These are phyloP conservation scores for Scylla paramamosain DNA, from an alignment of 1,140 invertebrate genomes.

Conservation along the genomic window DNA sequence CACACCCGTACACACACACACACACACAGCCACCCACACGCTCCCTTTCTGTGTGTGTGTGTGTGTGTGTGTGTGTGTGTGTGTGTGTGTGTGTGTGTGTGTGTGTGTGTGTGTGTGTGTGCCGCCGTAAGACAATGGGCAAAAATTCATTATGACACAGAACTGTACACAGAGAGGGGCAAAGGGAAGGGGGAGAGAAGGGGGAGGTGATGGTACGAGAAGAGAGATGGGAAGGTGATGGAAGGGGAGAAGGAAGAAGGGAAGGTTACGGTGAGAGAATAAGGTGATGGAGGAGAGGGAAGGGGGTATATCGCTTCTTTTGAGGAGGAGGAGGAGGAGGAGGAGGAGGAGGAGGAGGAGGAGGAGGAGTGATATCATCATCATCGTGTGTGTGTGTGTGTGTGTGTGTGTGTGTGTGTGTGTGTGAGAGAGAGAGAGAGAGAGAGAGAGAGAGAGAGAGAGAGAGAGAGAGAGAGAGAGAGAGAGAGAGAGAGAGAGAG, in stretches of 20 bases:
- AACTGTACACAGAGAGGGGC: neutral
- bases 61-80: conserved; percentile 21
- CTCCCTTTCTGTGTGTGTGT: neutral
- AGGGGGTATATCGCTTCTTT: neutral
- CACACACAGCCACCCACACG: too few species aligned
- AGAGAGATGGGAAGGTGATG: neutral
- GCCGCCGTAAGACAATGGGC: neutral
- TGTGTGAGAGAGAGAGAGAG: too few species aligned
- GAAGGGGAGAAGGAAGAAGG: neutral
- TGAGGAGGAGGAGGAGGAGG: neutral
- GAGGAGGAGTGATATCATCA: neutral
- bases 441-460: too few species aligned
- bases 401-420: too few species aligned
- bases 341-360: neutral
- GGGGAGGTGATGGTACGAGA: neutral
- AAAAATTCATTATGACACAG: neutral
- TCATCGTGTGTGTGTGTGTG: too few species aligned
- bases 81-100: neutral
- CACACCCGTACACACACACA: neutral
- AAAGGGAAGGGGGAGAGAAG: neutral
- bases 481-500: too few species aligned
- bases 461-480: too few species aligned
- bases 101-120: conserved; percentile 21
- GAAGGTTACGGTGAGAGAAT: too few species aligned
- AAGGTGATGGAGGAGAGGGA: too few species aligned